A percentile compares a stretch with the other conserved stretches of the same genome.
Evolutionary conservation across 2,888 invertebrate species (phyloP).

Genomic region (Phragmatobia fuliginosa): DNA sequence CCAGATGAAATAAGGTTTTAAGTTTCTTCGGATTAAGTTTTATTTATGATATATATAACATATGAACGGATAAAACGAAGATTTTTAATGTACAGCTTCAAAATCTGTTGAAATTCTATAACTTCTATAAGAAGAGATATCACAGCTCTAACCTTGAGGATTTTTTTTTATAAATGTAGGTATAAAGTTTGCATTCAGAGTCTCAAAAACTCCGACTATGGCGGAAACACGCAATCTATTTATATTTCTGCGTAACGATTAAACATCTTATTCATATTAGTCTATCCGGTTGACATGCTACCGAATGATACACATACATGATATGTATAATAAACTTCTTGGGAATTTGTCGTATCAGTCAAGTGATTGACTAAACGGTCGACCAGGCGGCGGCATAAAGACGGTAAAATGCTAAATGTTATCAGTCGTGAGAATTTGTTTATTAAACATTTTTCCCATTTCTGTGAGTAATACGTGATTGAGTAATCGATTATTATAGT

Average conservation of each 20-base stretch:
- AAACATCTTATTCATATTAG: constrained; percentile 10
- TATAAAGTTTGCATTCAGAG: not conserved
- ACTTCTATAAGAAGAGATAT: no score
- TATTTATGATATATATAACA: no score
- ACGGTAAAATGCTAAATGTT: constrained; percentile 29
- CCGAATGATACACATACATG: constrained; percentile 25
- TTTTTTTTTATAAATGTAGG: not conserved
- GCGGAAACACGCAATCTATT: constrained; percentile 1
- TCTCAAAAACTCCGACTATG: not conserved
- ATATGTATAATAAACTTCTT: constrained; percentile 47
- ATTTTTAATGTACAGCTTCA: not conserved
- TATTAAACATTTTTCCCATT: constrained; percentile 22
- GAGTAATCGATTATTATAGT: not conserved
- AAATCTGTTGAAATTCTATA: not conserved
- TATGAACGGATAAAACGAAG: no score
- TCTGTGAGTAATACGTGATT: not conserved
- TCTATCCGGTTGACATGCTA: constrained; percentile 31
- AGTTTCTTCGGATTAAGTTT: no score
- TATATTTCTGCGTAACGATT: not conserved
- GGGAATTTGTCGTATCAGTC: constrained; percentile 65
- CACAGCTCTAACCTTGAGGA: no score
- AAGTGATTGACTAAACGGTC: constrained; percentile 54
- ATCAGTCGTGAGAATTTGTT: constrained; percentile 47
- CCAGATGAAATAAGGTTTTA: no score
- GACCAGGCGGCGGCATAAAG: constrained; percentile 27